Base-by-base conservation (phyloP, 2,113 vertebrate species). In the Stigmatopora nigra region DNA sequence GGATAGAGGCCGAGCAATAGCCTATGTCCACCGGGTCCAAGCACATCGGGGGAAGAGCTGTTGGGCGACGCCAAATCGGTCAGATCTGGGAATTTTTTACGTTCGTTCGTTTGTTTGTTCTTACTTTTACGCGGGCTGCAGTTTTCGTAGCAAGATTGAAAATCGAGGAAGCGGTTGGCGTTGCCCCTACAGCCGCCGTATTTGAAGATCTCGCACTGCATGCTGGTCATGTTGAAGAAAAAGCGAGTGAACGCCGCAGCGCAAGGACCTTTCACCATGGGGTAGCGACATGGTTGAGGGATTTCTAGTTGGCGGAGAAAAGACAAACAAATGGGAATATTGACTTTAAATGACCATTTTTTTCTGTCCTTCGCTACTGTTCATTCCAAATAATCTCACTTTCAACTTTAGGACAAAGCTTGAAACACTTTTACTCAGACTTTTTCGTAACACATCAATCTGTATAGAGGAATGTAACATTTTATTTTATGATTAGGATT, bases 191-290 rank as follows among this genome's bases (percentile, higher is more conserved):
- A 95, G 53, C 91, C 89, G 0, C 93, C 92, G 0, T 92, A 94
- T 16, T 31, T 4, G 52, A 95, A 94, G 17, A 78, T 49, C 77
- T 97, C 92, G 68, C 97, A 99, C 51, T 75, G 80, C 93, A 96
- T 94, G 0, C 91, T 88, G 62, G 80, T 90, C 86, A 98, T 86
- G 82, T 97, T 96, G 82, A 94, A 99, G 85, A 92, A 95, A 0
- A 92, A 98, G 51, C 79, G 71, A 31, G 0, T 76, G 0, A 86
- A 19, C 2, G 86, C 12, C 51, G 66, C 83, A 1, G 90, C 85
- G 67, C 95, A 95, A 0, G 70, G 72, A 15, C 90, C 91, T 38
- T 67, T 78, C 0, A 88, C 84, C 65, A 86, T 85, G 36, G 90
- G 87, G 81, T 93, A 71, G 60, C 94, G 88, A 80, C 96, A 98